Conservation (phyloP, 2,888 invertebrate species). For the Mimas tiliae region DNA sequence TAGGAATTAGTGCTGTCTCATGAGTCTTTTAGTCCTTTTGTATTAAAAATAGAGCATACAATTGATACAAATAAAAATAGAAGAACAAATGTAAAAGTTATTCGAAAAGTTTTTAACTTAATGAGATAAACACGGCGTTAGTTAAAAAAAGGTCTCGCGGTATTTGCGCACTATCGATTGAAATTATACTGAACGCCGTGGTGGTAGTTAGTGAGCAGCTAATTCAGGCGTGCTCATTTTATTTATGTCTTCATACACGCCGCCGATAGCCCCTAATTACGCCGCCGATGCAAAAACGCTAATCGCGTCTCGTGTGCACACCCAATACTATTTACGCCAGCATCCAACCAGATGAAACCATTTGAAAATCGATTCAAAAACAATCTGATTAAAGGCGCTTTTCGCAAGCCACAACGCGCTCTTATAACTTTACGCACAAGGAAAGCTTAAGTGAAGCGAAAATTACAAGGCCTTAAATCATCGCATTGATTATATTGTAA, state of each 20-base stretch:
- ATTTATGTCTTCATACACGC: slow-evolving; percentile 84
- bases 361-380: slow-evolving; percentile 30
- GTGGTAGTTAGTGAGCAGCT: slow-evolving; percentile 59
- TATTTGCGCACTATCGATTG: slow-evolving; percentile 63
- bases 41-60: slow-evolving; percentile 6
- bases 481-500: slow-evolving; percentile 2
- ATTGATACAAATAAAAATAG: slow-evolving; percentile 2
- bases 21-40: neutral
- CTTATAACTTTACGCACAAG: slow-evolving; percentile 34
- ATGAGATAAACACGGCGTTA: slow-evolving; percentile 33
- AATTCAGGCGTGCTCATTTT: slow-evolving; percentile 75
- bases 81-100: slow-evolving; percentile 5
- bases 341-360: slow-evolving; percentile 32
- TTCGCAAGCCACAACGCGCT: slow-evolving; percentile 12
- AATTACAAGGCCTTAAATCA: slow-evolving; percentile 22
- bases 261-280: slow-evolving; percentile 84
- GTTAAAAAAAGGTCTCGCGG: slow-evolving; percentile 51
- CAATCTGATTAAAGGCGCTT: slow-evolving; percentile 17
- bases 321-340: slow-evolving; percentile 41
- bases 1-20: too few species aligned
- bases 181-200: slow-evolving; percentile 61
- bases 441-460: neutral
- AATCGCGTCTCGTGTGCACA: slow-evolving; percentile 73
- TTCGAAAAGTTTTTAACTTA: slow-evolving; percentile 25
- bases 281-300: slow-evolving; percentile 78